Evolutionary conservation across 2,113 vertebrate genomes (phyloP).

Genomic region (Albula glossodonta): DNA sequence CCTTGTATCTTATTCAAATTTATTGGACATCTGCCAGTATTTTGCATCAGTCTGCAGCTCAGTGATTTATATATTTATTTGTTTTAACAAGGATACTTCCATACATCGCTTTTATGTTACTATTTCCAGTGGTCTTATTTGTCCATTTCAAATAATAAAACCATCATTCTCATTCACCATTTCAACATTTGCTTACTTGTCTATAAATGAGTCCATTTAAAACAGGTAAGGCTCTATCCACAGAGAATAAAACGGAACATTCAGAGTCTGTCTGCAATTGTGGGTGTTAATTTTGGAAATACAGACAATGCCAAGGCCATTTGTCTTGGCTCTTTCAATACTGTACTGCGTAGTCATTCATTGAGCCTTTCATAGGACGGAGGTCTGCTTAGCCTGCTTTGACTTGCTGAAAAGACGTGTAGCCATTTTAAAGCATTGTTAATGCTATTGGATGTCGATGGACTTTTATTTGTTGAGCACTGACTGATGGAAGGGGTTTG

Average conservation of each 20-base stretch:
- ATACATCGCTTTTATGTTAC: background rate
- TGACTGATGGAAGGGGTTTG: constrained; percentile 60
- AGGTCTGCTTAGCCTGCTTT: constrained; percentile 46
- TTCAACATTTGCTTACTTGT: too few species aligned
- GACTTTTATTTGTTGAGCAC: constrained; percentile 55
- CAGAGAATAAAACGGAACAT: too few species aligned
- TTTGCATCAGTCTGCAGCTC: background rate
- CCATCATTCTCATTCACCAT: too few species aligned
- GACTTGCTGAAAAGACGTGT: constrained; percentile 50
- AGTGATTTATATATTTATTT: background rate
- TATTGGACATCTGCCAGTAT: background rate
- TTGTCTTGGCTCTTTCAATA: background rate
- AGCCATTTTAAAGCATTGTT: constrained; percentile 40
- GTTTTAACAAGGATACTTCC: background rate
- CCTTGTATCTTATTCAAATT: background rate
- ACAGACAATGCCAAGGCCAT: too few species aligned
- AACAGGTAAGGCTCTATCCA: too few species aligned
- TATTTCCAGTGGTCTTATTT: background rate
- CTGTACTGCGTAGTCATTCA: background rate
- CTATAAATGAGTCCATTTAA: too few species aligned
- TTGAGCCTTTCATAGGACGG: background rate
- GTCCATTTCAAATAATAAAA: background rate
- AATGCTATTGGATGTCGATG: constrained; percentile 41
- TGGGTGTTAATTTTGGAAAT: too few species aligned
- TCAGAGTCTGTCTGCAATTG: too few species aligned